These are phyloP conservation scores for Panzeria rudis DNA, from an alignment of 2,888 invertebrate genomes.

Conservation along the genomic window DNA sequence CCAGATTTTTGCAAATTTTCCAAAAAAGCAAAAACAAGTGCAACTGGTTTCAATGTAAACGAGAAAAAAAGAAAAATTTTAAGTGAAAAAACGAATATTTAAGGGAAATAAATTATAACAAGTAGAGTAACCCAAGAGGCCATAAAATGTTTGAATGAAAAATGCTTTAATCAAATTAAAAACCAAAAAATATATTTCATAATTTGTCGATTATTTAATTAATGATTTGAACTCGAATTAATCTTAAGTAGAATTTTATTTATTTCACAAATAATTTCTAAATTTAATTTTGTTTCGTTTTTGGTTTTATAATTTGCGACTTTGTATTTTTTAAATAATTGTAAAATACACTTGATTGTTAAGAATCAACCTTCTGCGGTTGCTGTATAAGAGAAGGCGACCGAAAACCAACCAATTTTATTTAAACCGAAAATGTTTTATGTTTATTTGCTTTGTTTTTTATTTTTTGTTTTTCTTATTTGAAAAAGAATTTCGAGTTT, in stretches of 20 bases:
- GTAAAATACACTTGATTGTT: constrained; percentile 64
- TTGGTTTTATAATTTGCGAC: constrained; percentile 79
- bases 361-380: constrained; percentile 89
- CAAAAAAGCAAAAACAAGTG: constrained; percentile 56
- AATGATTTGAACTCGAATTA: constrained; percentile 10
- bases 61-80: neutral
- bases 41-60: constrained; percentile 57
- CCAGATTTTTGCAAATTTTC: constrained; percentile 56
- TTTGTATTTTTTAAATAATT: constrained; percentile 52
- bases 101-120: constrained; percentile 7
- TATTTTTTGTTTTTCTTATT: neutral
- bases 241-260: constrained; percentile 1
- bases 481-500: constrained; percentile 2
- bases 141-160: constrained; percentile 58
- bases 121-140: constrained; percentile 16
- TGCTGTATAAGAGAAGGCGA: constrained; percentile 93
- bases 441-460: neutral
- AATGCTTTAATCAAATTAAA: constrained; percentile 59
- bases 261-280: constrained; percentile 8
- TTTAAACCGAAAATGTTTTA: constrained; percentile 66
- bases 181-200: constrained; percentile 28
- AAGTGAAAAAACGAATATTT: constrained; percentile 24
- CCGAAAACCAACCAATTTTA: constrained; percentile 85
- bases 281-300: constrained; percentile 22
- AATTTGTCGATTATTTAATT: neutral